phyloP scores from a whole-genome alignment of 2,113 vertebrate species.

The Sorex fumeus region DNA sequence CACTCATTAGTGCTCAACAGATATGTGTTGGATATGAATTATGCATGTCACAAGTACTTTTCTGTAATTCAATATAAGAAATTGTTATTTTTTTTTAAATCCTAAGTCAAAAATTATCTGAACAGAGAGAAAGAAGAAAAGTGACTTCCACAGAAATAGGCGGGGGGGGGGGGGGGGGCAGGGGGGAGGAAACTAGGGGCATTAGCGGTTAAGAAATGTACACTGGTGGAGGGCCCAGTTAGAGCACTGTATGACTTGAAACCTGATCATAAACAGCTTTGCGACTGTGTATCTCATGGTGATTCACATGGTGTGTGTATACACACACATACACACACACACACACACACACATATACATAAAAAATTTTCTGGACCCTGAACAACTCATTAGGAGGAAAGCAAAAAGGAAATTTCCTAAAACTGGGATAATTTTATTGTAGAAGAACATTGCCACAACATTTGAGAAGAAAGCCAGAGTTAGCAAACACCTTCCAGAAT shows the following conservation, averaged over 20 bases:
- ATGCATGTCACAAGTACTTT: not conserved
- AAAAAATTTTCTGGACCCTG: no score
- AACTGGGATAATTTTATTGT: constrained; percentile 30
- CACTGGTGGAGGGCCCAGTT: no score
- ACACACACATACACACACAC: no score
- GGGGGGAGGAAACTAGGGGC: no score
- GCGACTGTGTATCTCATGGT: no score
- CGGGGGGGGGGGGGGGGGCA: no score
- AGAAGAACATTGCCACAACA: constrained; percentile 3
- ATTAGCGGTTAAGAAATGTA: no score
- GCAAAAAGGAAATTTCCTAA: constrained; percentile 47
- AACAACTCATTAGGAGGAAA: not conserved
- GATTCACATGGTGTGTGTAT: no score
- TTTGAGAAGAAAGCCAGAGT: constrained; percentile 55
- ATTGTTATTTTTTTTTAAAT: not conserved
- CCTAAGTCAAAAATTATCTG: not conserved
- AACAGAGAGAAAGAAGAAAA: not conserved
- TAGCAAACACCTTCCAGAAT: constrained; percentile 47
- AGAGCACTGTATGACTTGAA: no score
- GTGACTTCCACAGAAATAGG: no score
- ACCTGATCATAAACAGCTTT: no score
- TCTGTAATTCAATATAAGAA: not conserved
- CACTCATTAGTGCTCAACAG: not conserved
- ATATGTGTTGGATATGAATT: not conserved
- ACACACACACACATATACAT: no score